Evolutionary conservation across 2,888 invertebrate species (phyloP), one percentile per base, ranked within the genome.

Genomic region (Orchestes rusci): DNA sequence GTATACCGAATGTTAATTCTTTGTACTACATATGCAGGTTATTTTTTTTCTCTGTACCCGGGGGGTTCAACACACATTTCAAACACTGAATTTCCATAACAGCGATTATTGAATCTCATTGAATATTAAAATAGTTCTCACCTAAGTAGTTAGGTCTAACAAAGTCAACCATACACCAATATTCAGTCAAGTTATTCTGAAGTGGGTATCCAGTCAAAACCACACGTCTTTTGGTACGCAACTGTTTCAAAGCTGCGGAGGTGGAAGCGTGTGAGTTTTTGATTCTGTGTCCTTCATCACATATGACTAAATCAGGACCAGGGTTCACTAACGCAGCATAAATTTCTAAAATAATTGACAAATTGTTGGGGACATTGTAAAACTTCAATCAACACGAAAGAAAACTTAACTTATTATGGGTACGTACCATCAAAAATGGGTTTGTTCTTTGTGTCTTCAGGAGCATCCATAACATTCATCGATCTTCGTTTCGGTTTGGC

Each of bases 91-190:
- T n/a, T n/a, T n/a, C n/a, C n/a, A n/a, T n/a, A n/a, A n/a, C n/a
- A n/a, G n/a, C n/a, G n/a, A n/a, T n/a, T n/a, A n/a, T n/a, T n/a
- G n/a, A n/a, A n/a, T n/a, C n/a, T n/a, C n/a, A n/a, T n/a, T n/a
- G n/a, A n/a, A n/a, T 23, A 23, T 10, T 10, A 23, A 7, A 10
- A 5, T 23, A 10, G 5, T 23, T 13, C 20, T 43, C 30, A 50
- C 97, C 99, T 28, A 99, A 76, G 69, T 93, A 97, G 71, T 94
- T 95, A 0, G 99, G 99, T 16, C 97, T 77, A 1, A 97, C 96
- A 69, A 97, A 99, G 66, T 99, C 96, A 1, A 96, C 95, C 96
- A 96, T 96, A 64, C 96, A 96, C 94, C 94, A 95, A 66, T 95
- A 95, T 64, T 92, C 94, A 43, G 93, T 71, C 13, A 99, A 73